phyloP scores from a whole-genome alignment of 2,797 vertebrate species.

The Gallinago stenura region DNA sequence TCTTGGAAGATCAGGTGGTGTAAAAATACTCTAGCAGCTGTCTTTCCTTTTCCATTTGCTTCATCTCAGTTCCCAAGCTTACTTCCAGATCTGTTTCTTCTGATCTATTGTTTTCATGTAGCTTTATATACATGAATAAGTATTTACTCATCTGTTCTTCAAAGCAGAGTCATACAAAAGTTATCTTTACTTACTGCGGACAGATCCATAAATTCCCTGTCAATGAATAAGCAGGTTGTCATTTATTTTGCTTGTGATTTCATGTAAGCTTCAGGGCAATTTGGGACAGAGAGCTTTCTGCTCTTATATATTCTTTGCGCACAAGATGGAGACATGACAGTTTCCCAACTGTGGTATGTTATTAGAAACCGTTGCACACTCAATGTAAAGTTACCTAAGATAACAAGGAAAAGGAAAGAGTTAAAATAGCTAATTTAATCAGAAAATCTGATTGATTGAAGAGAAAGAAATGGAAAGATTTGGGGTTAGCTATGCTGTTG shows the following conservation, averaged over 20 bases:
- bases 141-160: background rate
- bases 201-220: background rate
- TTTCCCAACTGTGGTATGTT: background rate
- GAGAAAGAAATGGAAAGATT: background rate
- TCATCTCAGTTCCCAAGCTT: fast-evolving
- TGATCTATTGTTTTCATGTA: background rate
- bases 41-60: background rate
- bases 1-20: background rate
- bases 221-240: background rate
- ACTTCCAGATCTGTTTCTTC: background rate
- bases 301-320: background rate
- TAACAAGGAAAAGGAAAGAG: background rate
- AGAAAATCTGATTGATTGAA: background rate
- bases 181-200: background rate
- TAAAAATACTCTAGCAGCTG: background rate
- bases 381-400: background rate
- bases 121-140: background rate
- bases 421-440: background rate
- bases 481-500: background rate
- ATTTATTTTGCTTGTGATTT: background rate
- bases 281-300: background rate
- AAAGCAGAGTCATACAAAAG: background rate
- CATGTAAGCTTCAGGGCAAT: background rate
- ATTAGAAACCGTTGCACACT: background rate
- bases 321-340: background rate